A percentile compares a stretch with the other conserved stretches of the same genome.
phyloP scores from a whole-genome alignment of 2,797 vertebrate genomes.

The Crax fasciolata region DNA sequence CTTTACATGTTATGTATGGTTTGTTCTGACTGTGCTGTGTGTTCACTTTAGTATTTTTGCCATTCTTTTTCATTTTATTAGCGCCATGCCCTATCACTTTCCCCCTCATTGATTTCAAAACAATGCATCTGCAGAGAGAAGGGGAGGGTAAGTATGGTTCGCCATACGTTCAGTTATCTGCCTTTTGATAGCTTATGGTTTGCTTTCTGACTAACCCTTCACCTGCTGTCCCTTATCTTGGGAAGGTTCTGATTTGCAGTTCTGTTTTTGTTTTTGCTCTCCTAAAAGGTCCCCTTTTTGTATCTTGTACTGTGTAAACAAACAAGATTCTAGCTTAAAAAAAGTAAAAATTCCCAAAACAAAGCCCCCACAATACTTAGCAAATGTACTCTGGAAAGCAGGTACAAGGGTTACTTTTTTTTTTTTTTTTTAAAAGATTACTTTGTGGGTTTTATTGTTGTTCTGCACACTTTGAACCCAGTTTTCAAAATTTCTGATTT shows the following conservation, averaged over 20 bases:
- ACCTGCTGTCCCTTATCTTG: slow-evolving; percentile 82
- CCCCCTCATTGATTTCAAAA: slow-evolving; percentile 99
- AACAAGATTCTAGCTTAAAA: slow-evolving; percentile 41
- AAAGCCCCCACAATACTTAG: not conserved
- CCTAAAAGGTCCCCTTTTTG: slow-evolving; percentile 36
- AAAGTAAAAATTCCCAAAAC: not conserved
- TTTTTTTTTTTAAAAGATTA: slow-evolving; percentile 59
- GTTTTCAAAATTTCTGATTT: slow-evolving; percentile 76
- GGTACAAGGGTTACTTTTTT: slow-evolving; percentile 81
- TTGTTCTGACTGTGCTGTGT: slow-evolving; percentile 88
- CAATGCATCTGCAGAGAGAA: slow-evolving; percentile 98
- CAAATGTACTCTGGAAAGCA: slow-evolving; percentile 77
- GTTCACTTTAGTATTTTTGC: slow-evolving; percentile 92
- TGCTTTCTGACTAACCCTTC: slow-evolving; percentile 84
- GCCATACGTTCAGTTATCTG: slow-evolving; percentile 85
- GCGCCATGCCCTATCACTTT: slow-evolving; percentile 93
- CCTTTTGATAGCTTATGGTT: slow-evolving; percentile 82
- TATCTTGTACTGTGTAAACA: slow-evolving; percentile 63
- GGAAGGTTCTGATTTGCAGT: slow-evolving; percentile 66
- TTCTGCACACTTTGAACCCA: slow-evolving; percentile 76
- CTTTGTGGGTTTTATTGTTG: slow-evolving; percentile 79
- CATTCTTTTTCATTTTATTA: slow-evolving; percentile 89
- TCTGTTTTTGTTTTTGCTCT: not conserved
- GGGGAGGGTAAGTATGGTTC: slow-evolving; percentile 93
- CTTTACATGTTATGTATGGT: slow-evolving; percentile 86